Conservation (phyloP, 2,797 vertebrate species). For the Pangasius larnaudii region DNA sequence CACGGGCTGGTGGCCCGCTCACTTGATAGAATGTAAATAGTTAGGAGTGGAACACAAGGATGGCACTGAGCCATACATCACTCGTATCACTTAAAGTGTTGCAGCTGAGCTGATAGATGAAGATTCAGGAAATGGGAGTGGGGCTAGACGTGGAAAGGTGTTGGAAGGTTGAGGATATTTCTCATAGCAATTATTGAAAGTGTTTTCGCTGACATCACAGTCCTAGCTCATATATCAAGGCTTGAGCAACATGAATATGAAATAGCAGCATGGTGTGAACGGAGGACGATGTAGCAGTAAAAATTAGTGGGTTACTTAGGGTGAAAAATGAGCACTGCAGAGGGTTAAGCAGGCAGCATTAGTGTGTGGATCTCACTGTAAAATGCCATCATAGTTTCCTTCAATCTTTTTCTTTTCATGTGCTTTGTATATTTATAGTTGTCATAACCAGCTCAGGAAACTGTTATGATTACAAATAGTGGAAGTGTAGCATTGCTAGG, state of each 20-base stretch:
- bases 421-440: conserved; percentile 52
- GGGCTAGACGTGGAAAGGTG: conserved; percentile 84
- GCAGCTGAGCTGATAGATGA: conserved; percentile 87
- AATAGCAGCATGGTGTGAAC: conserved; percentile 72
- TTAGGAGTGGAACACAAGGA: conserved; percentile 83
- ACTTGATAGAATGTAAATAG: conserved; percentile 91
- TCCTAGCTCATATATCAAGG: conserved; percentile 88
- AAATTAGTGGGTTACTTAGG: conserved; percentile 74
- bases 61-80: conserved; percentile 90
- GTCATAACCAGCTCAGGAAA: conserved; percentile 26
- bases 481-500: conserved; percentile 28
- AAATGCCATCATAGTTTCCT: conserved; percentile 52
- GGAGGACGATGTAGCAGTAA: conserved; percentile 75
- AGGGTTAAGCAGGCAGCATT: conserved; percentile 68
- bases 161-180: conserved; percentile 91
- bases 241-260: conserved; percentile 73
- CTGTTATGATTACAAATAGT: conserved; percentile 34
- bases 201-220: conserved; percentile 90
- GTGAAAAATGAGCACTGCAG: conserved; percentile 76
- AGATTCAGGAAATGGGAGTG: conserved; percentile 81
- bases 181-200: conserved; percentile 98
- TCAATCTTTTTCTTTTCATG: conserved; percentile 51
- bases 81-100: conserved; percentile 89
- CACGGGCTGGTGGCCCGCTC: conserved; percentile 84
- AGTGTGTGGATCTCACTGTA: conserved; percentile 62